phyloP scores from a whole-genome alignment of 2,797 vertebrate genomes.

The Acipenser ruthenus region DNA sequence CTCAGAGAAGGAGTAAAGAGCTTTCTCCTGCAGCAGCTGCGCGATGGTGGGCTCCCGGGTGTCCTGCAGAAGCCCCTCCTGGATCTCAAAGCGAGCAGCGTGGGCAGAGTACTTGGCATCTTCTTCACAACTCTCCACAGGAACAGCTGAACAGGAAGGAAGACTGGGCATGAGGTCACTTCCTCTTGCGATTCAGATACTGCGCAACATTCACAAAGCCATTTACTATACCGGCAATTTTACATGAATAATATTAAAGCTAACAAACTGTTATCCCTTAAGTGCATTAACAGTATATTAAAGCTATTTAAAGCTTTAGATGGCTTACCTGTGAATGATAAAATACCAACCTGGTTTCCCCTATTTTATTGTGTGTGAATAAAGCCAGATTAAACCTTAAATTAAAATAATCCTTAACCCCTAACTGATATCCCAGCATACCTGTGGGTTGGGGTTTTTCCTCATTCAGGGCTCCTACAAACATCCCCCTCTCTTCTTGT shows the following conservation, averaged over 20 bases:
- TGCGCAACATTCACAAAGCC: background rate
- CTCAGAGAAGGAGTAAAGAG: constrained; percentile 91
- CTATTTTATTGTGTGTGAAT: too few species aligned
- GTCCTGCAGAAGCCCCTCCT: constrained; percentile 61
- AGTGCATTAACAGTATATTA: too few species aligned
- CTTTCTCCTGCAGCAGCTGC: constrained; percentile 94
- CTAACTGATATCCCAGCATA: constrained; percentile 17
- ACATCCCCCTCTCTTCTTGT: constrained; percentile 46
- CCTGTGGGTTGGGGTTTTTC: constrained; percentile 50
- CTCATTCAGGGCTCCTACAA: constrained; percentile 51
- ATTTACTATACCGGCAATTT: too few species aligned
- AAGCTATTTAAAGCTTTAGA: too few species aligned
- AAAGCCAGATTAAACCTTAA: too few species aligned
- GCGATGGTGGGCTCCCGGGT: constrained; percentile 86
- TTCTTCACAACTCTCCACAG: constrained; percentile 54
- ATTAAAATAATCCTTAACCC: too few species aligned
- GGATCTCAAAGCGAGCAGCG: constrained; percentile 51
- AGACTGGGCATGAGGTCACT: background rate
- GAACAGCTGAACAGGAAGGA: constrained; percentile 29
- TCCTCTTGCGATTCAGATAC: background rate
- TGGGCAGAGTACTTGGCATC: constrained; percentile 65
- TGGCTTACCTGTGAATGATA: too few species aligned
- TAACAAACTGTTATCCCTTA: too few species aligned
- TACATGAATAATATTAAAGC: too few species aligned
- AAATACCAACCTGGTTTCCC: too few species aligned